These are phyloP conservation scores for Branchinecta lynchi DNA, from an alignment of 1,140 invertebrate genomes.

Conservation along the genomic window DNA sequence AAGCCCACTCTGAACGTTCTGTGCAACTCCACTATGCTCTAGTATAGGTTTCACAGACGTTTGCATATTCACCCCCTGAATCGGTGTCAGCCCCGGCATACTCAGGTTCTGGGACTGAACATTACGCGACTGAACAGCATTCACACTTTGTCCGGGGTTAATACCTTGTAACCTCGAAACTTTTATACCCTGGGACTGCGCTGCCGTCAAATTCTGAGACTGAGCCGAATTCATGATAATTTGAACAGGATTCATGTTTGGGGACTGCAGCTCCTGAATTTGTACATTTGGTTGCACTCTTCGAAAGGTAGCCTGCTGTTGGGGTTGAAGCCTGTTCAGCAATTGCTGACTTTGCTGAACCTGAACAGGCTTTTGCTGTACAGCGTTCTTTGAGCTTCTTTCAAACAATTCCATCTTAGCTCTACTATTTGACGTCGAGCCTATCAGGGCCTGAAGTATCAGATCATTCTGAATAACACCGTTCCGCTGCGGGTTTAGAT, in stretches of 20 bases:
- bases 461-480: constrained; percentile 3
- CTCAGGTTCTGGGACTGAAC: not conserved
- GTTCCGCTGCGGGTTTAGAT: not conserved
- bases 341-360: not conserved
- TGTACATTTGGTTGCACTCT: not conserved
- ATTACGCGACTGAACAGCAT: not conserved
- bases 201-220: not conserved
- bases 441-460: not conserved
- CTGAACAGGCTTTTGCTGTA: not conserved
- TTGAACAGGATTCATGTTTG: not conserved
- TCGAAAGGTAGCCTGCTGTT: not conserved
- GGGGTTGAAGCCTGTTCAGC: not conserved
- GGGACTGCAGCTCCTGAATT: not conserved
- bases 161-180: not conserved
- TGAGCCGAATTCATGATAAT: not conserved
- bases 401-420: not conserved
- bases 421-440: not conserved
- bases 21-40: too few species aligned
- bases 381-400: not conserved
- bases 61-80: too few species aligned
- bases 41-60: too few species aligned
- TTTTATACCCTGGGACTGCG: not conserved
- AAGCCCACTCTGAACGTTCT: too few species aligned
- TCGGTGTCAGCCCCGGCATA: too few species aligned
- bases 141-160: not conserved